Conservation (phyloP, 64 coral and sea anemone genomes). For the Pocillopora verrucosa region DNA sequence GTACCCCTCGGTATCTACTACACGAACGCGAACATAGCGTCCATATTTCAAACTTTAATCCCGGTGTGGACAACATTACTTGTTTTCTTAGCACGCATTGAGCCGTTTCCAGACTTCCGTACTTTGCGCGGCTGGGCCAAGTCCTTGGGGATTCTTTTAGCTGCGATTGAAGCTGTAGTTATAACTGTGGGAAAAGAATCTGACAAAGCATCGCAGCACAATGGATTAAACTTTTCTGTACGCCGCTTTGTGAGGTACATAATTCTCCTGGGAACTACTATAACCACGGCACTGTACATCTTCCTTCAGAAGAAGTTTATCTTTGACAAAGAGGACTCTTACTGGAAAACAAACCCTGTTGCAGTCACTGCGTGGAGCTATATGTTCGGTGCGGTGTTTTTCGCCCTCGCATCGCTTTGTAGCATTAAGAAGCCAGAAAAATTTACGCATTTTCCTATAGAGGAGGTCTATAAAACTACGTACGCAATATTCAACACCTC, state of each 20-base stretch:
- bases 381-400: slow-evolving; percentile 23
- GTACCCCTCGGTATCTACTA: slow-evolving; percentile 32
- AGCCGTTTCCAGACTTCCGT: slow-evolving; percentile 4
- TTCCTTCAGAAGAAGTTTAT: slow-evolving; percentile 47
- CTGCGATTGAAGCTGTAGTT: slow-evolving; percentile 17
- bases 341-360: slow-evolving; percentile 36
- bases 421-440: slow-evolving; percentile 27
- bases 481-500: slow-evolving; percentile 49
- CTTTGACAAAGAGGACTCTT: slow-evolving; percentile 18
- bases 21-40: slow-evolving; percentile 38
- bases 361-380: slow-evolving; percentile 58
- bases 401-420: slow-evolving; percentile 14
- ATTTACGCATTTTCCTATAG: slow-evolving; percentile 14
- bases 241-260: slow-evolving; percentile 20
- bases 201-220: not conserved
- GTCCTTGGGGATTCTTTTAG: slow-evolving; percentile 27
- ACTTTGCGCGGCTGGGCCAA: slow-evolving; percentile 5
- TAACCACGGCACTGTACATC: not conserved
- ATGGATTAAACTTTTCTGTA: not conserved
- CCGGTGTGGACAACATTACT: slow-evolving; percentile 47
- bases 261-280: slow-evolving; percentile 3
- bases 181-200: slow-evolving; percentile 10
- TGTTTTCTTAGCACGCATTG: slow-evolving; percentile 17
- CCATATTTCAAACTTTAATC: slow-evolving; percentile 34
- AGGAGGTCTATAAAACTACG: not conserved